Conservation (phyloP, 2,113 vertebrate species). For the Geococcyx californianus region DNA sequence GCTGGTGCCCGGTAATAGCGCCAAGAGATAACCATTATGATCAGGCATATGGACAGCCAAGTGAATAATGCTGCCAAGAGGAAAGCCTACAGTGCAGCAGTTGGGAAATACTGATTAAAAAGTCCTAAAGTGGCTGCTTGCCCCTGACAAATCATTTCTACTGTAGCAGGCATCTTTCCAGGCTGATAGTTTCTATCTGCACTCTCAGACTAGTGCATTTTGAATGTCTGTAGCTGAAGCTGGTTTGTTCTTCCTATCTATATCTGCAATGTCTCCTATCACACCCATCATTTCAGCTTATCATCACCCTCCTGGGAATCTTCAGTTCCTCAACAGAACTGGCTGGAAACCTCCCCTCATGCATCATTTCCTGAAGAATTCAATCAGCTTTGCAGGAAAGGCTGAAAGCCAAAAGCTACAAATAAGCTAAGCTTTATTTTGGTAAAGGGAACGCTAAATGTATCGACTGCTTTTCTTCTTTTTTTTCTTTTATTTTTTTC, state of each 20-base stretch:
- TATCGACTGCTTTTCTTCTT: not conserved
- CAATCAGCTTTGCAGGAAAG: not conserved
- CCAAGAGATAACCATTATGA: not conserved
- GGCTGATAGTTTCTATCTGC: not conserved
- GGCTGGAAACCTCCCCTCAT: not conserved
- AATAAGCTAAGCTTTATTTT: not conserved
- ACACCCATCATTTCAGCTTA: not conserved
- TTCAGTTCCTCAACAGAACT: not conserved
- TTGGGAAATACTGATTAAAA: conserved; percentile 19
- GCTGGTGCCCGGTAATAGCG: not conserved
- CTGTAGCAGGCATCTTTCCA: conserved; percentile 5
- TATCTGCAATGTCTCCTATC: not conserved
- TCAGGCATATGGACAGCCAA: not conserved
- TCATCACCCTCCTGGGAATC: conserved; percentile 1
- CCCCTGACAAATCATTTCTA: not conserved
- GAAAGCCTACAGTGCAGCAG: not conserved
- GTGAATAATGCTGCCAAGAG: not conserved
- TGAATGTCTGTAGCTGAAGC: not conserved
- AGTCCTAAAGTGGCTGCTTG: not conserved
- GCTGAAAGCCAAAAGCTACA: conserved; percentile 8
- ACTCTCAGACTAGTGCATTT: not conserved
- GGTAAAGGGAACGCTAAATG: not conserved
- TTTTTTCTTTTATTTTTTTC: not conserved
- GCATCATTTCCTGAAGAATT: conserved; percentile 5
- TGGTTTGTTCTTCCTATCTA: not conserved